These are phyloP conservation scores for Alviniconcha marisindica DNA, from an alignment of 1,140 invertebrate genomes.

Conservation along the genomic window DNA sequence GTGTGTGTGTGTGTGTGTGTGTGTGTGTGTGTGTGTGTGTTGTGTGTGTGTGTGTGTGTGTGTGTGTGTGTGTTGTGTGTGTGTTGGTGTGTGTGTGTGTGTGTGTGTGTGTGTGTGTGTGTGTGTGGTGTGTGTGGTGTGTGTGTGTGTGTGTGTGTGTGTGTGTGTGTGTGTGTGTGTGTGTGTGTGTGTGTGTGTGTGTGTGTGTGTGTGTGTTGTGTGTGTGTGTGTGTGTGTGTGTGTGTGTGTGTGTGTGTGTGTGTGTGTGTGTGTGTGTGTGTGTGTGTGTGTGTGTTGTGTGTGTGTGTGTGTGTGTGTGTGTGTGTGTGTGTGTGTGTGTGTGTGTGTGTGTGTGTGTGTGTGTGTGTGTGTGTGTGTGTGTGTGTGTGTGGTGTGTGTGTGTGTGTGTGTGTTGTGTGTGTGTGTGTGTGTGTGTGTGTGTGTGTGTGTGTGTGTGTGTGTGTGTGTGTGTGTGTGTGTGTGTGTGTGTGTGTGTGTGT, in stretches of 20 bases:
- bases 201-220: slow-evolving; percentile 80
- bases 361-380: slow-evolving; percentile 80
- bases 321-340: slow-evolving; percentile 77
- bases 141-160: slow-evolving; percentile 79
- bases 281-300: slow-evolving; percentile 80
- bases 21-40: slow-evolving; percentile 47
- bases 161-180: slow-evolving; percentile 77
- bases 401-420: neutral
- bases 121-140: slow-evolving; percentile 75
- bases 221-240: slow-evolving; percentile 80
- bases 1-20: neutral
- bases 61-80: slow-evolving; percentile 78
- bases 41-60: slow-evolving; percentile 80
- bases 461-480: too few relatives aligned
- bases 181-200: slow-evolving; percentile 78
- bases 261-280: slow-evolving; percentile 76
- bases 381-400: slow-evolving; percentile 76
- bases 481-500: neutral
- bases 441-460: neutral
- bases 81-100: slow-evolving; percentile 80
- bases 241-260: slow-evolving; percentile 76
- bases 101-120: slow-evolving; percentile 76
- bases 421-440: neutral
- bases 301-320: slow-evolving; percentile 80
- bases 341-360: slow-evolving; percentile 76